Percentiles rank a stretch among this genome's conserved stretches.
These are phyloP conservation scores for Polydrusus pterygomalis DNA, from an alignment of 2,888 invertebrate genomes.

Conservation along the genomic window DNA sequence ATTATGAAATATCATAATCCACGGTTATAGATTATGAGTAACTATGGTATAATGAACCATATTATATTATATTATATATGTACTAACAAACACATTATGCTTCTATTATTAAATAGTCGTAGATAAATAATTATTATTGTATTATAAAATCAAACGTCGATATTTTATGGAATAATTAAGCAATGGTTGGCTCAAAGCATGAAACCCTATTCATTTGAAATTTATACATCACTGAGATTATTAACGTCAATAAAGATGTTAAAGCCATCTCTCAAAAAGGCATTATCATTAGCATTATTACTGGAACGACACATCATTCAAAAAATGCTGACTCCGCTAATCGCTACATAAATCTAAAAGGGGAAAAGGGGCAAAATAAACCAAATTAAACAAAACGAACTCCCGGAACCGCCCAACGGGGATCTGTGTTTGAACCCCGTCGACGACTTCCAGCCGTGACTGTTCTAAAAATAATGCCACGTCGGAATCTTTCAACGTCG, in stretches of 20 bases:
- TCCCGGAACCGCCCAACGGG: slow-evolving; percentile 44
- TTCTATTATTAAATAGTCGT: no score
- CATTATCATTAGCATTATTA: slow-evolving; percentile 42
- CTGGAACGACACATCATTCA: slow-evolving; percentile 37
- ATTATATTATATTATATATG: no score
- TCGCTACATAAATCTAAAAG: slow-evolving; percentile 43
- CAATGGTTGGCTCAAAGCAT: background rate
- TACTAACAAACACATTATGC: no score
- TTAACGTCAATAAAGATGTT: slow-evolving; percentile 27
- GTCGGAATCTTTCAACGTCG: slow-evolving; percentile 43
- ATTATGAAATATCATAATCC: no score
- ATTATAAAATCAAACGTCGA: no score
- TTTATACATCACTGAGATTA: slow-evolving; percentile 9
- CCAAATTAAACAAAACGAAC: slow-evolving; percentile 48
- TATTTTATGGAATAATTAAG: no score
- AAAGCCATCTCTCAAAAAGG: slow-evolving; percentile 20
- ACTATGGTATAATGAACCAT: no score
- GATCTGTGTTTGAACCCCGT: slow-evolving; percentile 36
- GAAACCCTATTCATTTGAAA: background rate
- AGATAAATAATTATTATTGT: no score
- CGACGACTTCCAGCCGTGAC: slow-evolving; percentile 39
- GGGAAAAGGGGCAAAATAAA: slow-evolving; percentile 45
- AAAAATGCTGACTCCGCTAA: slow-evolving; percentile 46
- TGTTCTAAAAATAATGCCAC: slow-evolving; percentile 41
- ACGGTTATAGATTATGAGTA: no score